Base-by-base conservation (phyloP, 2,888 invertebrate genomes). In the Drosophila ustulata region DNA sequence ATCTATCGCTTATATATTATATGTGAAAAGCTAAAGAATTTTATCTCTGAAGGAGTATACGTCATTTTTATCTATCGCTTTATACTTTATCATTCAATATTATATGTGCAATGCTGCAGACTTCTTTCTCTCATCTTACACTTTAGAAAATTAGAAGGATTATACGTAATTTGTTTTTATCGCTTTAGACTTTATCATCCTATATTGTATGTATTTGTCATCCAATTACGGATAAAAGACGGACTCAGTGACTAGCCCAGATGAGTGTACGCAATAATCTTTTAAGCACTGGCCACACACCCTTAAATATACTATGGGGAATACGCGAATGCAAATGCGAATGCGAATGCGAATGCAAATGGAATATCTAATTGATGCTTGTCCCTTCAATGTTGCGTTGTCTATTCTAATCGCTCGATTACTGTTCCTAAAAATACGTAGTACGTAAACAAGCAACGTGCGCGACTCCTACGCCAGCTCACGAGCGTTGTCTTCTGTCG, bases 281-380 rank as follows among this genome's bases (percentile, higher is more conserved):
- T 25, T 23, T n/a, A 55, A 45, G 8, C 53, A 34, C 7, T 41
- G 13, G 7, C 11, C 23, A 56, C 78, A 66, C 53, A 77, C 78
- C 74, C 56, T 34, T 34, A 43, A 34, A n/a, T n/a, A 28, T 46
- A n/a, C 37, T 30, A 8, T n/a, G 39, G 23, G 34, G 5, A 28
- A 8, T 46, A 45, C 30, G 11, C 3, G 11, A 37, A 11, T 37
- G 18, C n/a, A n/a, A n/a, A n/a, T n/a, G n/a, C 18, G 18, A 18
- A 37, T n/a, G 37, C 37, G 43, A 47, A 18, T 18, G 18, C 18
- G 18, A 18, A 18, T 47, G 47, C 39, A 59, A 53, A 32, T 66
- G 7, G 53, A 71, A 74, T 58, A 51, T 43, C 34, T 51, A 71
- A 77, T 74, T 74, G 61, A 25, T 49, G 26, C 28, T 34, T 49